Evolutionary conservation across 2,113 vertebrate species (phyloP).

Genomic region (Microtus richardsoni): DNA sequence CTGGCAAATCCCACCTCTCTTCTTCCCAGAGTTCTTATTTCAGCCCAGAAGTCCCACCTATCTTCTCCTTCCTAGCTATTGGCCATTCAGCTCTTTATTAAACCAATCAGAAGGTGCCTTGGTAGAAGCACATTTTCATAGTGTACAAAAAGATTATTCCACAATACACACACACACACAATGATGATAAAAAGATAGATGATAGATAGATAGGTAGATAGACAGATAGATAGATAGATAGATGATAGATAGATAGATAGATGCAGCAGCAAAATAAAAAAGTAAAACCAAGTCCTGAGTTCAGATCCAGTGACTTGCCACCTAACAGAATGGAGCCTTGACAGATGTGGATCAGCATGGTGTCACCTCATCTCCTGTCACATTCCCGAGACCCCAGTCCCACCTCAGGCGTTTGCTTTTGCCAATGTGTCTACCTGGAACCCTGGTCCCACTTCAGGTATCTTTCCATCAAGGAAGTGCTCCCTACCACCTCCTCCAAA

Average conservation of each 20-base stretch:
- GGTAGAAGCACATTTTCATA: too few species aligned
- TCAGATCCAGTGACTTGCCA: background rate
- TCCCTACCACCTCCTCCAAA: background rate
- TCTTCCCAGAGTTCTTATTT: too few species aligned
- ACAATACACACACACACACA: too few species aligned
- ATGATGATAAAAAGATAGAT: too few species aligned
- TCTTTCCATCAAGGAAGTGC: background rate
- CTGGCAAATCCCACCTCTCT: too few species aligned
- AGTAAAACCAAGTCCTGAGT: background rate
- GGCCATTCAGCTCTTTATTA: too few species aligned
- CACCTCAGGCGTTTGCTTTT: background rate
- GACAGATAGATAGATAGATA: background rate
- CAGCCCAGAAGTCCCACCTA: too few species aligned
- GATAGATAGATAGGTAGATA: background rate
- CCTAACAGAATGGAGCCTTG: background rate
- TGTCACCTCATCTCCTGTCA: background rate
- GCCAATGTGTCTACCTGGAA: background rate
- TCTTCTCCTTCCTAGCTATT: too few species aligned
- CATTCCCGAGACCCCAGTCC: background rate
- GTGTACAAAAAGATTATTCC: too few species aligned
- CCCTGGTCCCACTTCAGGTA: background rate
- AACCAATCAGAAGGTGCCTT: too few species aligned
- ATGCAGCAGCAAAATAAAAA: background rate
- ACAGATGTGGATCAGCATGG: background rate
- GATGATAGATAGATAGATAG: background rate